Evolutionary conservation across 2,888 invertebrate genomes (phyloP).

Genomic region (Sesamia inferens): DNA sequence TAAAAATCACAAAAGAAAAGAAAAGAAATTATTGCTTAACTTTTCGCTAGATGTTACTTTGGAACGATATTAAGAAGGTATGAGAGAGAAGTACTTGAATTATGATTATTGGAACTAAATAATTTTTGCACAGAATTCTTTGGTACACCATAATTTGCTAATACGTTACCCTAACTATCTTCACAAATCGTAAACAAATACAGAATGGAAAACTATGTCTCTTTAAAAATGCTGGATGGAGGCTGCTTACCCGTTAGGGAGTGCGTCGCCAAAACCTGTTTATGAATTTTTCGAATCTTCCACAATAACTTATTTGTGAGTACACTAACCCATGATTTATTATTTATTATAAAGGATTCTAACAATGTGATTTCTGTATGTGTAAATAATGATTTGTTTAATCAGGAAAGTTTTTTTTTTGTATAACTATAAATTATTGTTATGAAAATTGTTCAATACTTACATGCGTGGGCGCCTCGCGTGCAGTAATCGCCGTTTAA

Average conservation of each 20-base stretch:
- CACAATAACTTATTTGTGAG: too few relatives aligned
- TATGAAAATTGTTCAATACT: neutral
- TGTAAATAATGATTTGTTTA: too few relatives aligned
- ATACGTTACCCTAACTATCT: too few relatives aligned
- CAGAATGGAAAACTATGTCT: constrained; percentile 85
- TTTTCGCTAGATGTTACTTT: neutral
- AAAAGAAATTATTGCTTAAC: neutral
- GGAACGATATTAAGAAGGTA: neutral
- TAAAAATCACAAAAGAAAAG: constrained; percentile 17
- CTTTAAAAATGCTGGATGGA: constrained; percentile 82
- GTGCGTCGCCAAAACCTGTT: constrained; percentile 89
- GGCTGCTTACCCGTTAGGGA: constrained; percentile 91
- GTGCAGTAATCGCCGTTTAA: constrained; percentile 88
- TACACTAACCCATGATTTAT: too few relatives aligned
- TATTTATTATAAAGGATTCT: too few relatives aligned
- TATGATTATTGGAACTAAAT: constrained; percentile 11
- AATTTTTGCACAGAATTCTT: constrained; percentile 76
- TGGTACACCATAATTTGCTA: constrained; percentile 74
- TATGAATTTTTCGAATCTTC: constrained; percentile 1
- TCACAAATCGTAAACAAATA: constrained; percentile 88
- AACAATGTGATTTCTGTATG: too few relatives aligned
- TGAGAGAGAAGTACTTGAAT: too few relatives aligned
- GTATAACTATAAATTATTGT: too few relatives aligned
- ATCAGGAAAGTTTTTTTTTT: too few relatives aligned
- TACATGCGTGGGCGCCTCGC: constrained; percentile 87